Percentiles rank a stretch among this genome's conserved stretches.
phyloP scores from a whole-genome alignment of 2,113 vertebrate species.

The Leucosticte australis region DNA sequence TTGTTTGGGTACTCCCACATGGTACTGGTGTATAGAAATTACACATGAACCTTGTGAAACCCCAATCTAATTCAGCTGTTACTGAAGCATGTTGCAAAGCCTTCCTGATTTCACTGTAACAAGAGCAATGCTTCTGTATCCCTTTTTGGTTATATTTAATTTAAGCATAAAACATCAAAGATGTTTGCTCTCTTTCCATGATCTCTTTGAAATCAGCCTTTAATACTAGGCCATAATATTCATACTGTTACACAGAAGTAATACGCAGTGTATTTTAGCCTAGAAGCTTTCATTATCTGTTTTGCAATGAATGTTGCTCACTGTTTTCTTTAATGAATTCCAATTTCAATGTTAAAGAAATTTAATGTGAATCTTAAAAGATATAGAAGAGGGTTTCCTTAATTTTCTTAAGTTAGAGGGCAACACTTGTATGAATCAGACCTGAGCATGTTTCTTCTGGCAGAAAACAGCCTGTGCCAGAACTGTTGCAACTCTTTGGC shows the following conservation, averaged over 20 bases:
- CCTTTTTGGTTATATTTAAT: background rate
- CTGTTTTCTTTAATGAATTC: background rate
- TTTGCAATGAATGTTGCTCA: background rate
- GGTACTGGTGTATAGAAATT: background rate
- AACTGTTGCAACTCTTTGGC: background rate
- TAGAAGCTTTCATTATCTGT: background rate
- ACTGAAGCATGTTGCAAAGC: background rate
- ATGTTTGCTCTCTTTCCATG: background rate
- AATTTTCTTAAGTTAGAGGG: constrained; percentile 3
- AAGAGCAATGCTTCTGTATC: background rate
- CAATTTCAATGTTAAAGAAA: background rate
- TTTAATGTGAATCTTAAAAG: background rate
- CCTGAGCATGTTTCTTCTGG: constrained; percentile 13
- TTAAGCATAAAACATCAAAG: constrained; percentile 32
- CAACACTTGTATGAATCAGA: constrained; percentile 39
- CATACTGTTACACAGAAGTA: background rate
- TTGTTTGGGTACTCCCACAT: background rate
- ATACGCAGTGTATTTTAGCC: background rate
- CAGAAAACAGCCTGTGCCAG: constrained; percentile 18
- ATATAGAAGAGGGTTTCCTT: background rate
- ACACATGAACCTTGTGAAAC: background rate
- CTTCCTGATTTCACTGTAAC: background rate
- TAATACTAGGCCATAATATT: background rate
- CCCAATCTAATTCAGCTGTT: background rate
- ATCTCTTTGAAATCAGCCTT: constrained; percentile 33